Evolutionary conservation across 1,140 invertebrate genomes (phyloP).

Genomic region (Pararge aegeria): DNA sequence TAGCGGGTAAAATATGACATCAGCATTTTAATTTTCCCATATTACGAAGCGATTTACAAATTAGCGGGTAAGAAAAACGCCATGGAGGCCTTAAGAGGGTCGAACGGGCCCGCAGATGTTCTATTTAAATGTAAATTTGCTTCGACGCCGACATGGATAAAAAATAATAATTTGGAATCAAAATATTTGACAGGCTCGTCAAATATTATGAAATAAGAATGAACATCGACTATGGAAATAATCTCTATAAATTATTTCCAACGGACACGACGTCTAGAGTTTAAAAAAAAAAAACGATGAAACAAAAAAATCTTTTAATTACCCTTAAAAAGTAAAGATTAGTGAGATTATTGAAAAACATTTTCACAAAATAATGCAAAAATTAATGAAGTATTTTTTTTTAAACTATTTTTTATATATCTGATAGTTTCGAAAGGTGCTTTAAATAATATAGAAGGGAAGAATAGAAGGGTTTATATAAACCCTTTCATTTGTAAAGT

Average conservation of each 20-base stretch:
- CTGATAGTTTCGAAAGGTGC: too few relatives aligned
- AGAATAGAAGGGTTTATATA: too few relatives aligned
- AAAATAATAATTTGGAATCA: conserved; percentile 72
- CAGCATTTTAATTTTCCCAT: conserved; percentile 78
- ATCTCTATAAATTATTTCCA: background rate
- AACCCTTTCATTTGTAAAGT: too few relatives aligned
- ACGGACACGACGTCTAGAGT: too few relatives aligned
- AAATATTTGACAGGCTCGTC: conserved; percentile 66
- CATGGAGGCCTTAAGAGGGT: conserved; percentile 67
- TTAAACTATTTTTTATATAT: too few relatives aligned
- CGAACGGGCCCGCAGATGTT: conserved; percentile 71
- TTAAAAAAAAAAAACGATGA: too few relatives aligned
- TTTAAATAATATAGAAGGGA: too few relatives aligned
- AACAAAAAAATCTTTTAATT: too few relatives aligned
- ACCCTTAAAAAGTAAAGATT: too few relatives aligned
- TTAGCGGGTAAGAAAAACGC: conserved; percentile 76
- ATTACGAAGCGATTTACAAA: conserved; percentile 78
- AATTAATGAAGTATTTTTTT: too few relatives aligned
- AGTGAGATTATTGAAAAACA: too few relatives aligned
- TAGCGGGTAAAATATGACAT: conserved; percentile 75
- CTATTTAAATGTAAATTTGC: conserved; percentile 79
- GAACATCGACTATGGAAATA: background rate
- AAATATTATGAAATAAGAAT: conserved; percentile 41
- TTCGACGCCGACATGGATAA: conserved; percentile 66
- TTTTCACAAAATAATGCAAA: too few relatives aligned